Conservation (phyloP, 2,797 vertebrate species). For the Florisuga fusca region DNA sequence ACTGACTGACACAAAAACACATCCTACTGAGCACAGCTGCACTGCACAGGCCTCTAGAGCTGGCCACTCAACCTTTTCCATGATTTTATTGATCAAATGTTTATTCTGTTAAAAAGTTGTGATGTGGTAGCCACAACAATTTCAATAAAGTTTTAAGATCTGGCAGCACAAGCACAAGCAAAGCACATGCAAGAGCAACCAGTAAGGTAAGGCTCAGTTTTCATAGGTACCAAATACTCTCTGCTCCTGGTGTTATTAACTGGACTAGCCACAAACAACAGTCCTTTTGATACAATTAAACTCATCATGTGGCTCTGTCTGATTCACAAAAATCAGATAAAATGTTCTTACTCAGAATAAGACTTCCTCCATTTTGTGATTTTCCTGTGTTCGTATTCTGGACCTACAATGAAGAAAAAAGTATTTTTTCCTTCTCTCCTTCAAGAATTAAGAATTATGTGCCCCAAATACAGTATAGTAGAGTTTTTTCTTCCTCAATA, state of each 20-base stretch:
- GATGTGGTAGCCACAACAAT: not conserved
- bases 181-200: not conserved
- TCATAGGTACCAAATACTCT: not conserved
- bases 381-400: constrained; percentile 49
- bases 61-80: not conserved
- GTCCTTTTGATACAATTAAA: not conserved
- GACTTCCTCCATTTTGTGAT: constrained; percentile 14
- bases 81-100: not conserved
- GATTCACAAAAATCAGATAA: not conserved
- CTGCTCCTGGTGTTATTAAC: not conserved
- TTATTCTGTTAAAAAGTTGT: not conserved
- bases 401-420: constrained; percentile 66
- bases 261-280: not conserved
- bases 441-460: not conserved
- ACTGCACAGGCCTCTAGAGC: not conserved
- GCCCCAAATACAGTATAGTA: constrained; percentile 18
- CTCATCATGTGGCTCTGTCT: not conserved
- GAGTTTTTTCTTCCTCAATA: constrained; percentile 9
- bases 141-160: not conserved
- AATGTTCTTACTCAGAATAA: constrained; percentile 67
- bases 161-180: not conserved
- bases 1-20: not conserved
- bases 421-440: not conserved
- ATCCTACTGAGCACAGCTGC: not conserved
- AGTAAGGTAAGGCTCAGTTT: not conserved